Conservation (phyloP, 2,113 vertebrate genomes). For the Rhagologus leucostigma region DNA sequence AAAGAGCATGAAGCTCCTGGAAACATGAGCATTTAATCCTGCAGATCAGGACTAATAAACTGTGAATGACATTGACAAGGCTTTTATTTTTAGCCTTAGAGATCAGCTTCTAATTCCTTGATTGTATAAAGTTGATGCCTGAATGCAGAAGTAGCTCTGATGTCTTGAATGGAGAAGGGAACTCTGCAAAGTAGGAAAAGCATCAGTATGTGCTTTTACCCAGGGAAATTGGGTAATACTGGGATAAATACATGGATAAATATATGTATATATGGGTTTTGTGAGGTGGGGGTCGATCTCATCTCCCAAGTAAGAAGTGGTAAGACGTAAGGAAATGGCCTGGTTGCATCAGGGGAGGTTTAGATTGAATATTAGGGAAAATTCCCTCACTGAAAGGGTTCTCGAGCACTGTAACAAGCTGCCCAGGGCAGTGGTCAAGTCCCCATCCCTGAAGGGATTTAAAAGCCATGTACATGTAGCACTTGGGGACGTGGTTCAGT, state of each 20-base stretch:
- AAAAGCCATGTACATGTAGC: neutral
- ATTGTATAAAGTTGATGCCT: constrained; percentile 16
- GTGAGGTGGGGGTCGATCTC: neutral
- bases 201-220: neutral
- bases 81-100: constrained; percentile 59
- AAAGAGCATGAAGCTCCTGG: constrained; percentile 16
- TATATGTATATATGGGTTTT: neutral
- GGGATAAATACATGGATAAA: neutral
- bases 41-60: constrained; percentile 56
- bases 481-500: neutral
- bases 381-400: neutral
- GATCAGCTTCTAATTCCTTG: constrained; percentile 55
- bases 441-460: neutral
- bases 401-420: neutral
- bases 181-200: neutral
- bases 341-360: neutral
- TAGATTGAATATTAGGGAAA: neutral
- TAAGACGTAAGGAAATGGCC: neutral
- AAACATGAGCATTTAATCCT: constrained; percentile 48
- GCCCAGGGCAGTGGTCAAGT: neutral
- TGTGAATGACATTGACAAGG: constrained; percentile 63
- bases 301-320: neutral
- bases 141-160: constrained; percentile 43
- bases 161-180: neutral
- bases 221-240: neutral